Conservation (phyloP, 92 coral and sea anemone species). For the Zoanthus sociatus region DNA sequence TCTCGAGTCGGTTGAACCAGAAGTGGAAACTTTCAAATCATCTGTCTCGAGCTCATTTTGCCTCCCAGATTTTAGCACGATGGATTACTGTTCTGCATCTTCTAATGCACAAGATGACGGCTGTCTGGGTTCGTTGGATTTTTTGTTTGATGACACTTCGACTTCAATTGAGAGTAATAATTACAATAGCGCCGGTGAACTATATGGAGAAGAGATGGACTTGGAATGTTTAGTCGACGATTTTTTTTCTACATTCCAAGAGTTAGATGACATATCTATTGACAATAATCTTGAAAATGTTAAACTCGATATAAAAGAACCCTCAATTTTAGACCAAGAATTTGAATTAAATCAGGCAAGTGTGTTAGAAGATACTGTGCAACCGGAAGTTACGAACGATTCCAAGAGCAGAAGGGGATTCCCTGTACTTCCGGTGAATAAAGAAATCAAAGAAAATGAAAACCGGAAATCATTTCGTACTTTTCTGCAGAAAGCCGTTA, state of each 20-base stretch:
- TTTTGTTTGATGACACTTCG: background rate
- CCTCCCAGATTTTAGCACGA: background rate
- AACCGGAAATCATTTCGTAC: background rate
- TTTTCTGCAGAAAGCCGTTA: background rate
- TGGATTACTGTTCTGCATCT: background rate
- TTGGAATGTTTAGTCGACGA: background rate
- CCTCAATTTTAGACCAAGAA: background rate
- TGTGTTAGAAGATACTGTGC: background rate
- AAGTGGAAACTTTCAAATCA: background rate
- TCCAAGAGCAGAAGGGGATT: background rate
- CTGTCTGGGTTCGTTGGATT: background rate
- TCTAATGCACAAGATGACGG: background rate
- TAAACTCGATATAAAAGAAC: background rate
- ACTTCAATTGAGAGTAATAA: background rate
- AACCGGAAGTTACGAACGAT: slow-evolving; percentile 1
- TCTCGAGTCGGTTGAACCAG: background rate
- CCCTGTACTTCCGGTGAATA: slow-evolving; percentile 9
- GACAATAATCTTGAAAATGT: no score
- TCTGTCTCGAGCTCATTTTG: background rate
- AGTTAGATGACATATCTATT: background rate
- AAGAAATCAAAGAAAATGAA: background rate
- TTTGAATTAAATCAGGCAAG: background rate
- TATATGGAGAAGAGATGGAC: background rate
- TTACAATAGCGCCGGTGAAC: background rate
- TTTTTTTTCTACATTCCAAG: background rate